Percentiles rank a stretch among this genome's conserved stretches.
Conservation (phyloP, 2,797 vertebrate species). For the Nasua narica region DNA sequence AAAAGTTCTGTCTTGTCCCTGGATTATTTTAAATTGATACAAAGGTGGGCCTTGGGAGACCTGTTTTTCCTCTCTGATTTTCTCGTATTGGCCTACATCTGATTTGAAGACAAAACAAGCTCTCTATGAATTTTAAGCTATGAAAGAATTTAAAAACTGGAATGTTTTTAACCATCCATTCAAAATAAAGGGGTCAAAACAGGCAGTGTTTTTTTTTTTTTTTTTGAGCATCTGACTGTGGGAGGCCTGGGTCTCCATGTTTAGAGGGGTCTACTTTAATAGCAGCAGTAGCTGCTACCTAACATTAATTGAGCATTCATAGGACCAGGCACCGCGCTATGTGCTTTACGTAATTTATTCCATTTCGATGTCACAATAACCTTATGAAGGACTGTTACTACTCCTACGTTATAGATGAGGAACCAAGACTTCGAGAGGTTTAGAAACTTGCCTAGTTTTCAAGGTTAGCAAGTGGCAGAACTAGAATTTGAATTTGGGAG, state of each 20-base stretch:
- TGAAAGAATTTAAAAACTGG: slow-evolving; percentile 11
- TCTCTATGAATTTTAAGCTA: slow-evolving; percentile 13
- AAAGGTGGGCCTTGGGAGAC: not conserved
- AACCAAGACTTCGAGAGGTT: not conserved
- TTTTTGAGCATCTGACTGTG: not conserved
- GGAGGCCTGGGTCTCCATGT: not conserved
- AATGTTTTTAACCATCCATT: slow-evolving; percentile 1
- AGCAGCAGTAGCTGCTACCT: not conserved
- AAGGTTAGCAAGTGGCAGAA: not conserved
- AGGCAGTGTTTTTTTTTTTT: not conserved
- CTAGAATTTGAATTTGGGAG: not conserved
- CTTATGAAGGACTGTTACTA: not conserved
- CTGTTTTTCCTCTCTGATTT: not conserved
- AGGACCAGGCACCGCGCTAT: not conserved
- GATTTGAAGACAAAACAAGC: not conserved
- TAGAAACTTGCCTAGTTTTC: not conserved
- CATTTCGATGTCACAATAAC: not conserved
- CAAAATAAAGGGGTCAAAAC: not conserved
- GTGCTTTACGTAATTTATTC: not conserved
- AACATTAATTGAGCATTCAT: not conserved
- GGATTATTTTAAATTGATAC: not conserved
- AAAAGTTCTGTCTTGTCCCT: not conserved
- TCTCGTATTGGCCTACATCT: not conserved
- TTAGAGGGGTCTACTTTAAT: not conserved
- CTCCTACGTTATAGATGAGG: not conserved